Base-by-base conservation (phyloP, 2,113 vertebrate genomes). In the Leptobrachium ailaonicum region DNA sequence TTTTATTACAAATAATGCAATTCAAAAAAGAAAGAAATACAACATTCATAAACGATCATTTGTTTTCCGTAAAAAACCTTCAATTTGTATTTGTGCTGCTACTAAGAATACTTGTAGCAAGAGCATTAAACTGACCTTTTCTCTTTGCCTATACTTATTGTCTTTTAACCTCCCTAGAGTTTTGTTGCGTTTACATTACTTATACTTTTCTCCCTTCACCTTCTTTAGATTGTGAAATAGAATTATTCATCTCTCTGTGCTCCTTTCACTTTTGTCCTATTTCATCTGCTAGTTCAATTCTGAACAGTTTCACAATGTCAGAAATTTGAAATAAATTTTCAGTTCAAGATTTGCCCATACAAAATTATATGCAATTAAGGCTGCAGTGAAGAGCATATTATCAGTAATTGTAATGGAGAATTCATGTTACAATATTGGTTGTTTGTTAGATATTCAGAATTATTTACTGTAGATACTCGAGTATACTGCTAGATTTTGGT, bases 161-260 rank as follows among this genome's bases (percentile, higher is more conserved):
- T 68, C 11, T 56, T 14, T 76, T 76, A 76, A 66, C 44, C 62
- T 66, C 44, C 40, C 42, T 53, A 12, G 73, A 75, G 63, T 50
- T 75, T 47, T 75, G 44, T 53, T 67, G 47, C 4, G 53, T 13
- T 75, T 54, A 66, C 43, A 42, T n/a, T 53, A 1, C 44, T 13
- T 53, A 67, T 67, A 50, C 67, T 42, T 67, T 8, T 76, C 44
- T 12, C 45, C 63, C 67, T 76, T 76, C 45, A 76, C 62, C 74
- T 67, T 41, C 11, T 76, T 11, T 20, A 47, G 45, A 75, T 66
- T 53, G 44, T 53, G 10, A 66, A 66, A 66, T 53, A 32, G 44
- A 66, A 45, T 66, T 50, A 76, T 76, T 76, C 44, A 66, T 66
- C 40, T 41, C 47, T 41, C 44, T 20, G 32, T 32, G n/a, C 44